phyloP scores from a whole-genome alignment of 1,140 invertebrate genomes.

The Teleopsis dalmanni region DNA sequence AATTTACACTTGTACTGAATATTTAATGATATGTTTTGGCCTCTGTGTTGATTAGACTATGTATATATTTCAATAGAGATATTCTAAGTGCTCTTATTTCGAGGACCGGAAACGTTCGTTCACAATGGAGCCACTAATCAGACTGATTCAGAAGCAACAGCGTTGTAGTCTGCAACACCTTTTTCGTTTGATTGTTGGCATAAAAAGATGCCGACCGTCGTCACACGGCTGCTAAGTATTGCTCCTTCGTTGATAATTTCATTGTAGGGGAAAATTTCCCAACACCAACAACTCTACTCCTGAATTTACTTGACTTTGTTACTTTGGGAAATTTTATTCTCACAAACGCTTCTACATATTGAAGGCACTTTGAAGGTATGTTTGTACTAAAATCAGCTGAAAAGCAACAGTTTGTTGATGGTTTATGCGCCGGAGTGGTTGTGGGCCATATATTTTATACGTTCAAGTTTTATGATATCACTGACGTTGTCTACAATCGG shows the following conservation, averaged over 20 bases:
- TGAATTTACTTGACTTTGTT: not conserved
- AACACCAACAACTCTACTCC: not conserved
- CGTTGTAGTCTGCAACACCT: conserved; percentile 4
- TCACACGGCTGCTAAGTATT: no score
- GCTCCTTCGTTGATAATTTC: no score
- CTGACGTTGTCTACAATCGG: no score
- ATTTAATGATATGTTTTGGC: no score
- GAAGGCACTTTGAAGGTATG: not conserved
- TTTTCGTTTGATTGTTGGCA: conserved; percentile 4
- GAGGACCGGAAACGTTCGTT: conserved; percentile 13
- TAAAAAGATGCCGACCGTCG: no score
- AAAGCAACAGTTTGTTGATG: conserved; percentile 9
- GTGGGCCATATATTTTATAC: no score
- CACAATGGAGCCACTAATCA: conserved; percentile 11
- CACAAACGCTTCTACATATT: not conserved
- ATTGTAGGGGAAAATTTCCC: conserved; percentile 6
- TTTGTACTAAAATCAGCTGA: conserved; percentile 8
- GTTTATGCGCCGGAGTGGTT: not conserved
- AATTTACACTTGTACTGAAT: not conserved
- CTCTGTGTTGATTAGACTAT: no score
- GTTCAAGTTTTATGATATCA: no score
- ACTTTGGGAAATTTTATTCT: not conserved
- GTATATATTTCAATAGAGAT: no score
- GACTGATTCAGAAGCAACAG: conserved; percentile 9
- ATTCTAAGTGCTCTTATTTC: not conserved